Evolutionary conservation across 2,888 invertebrate species (phyloP).

Genomic region (Glyphotaelius pellucidus): DNA sequence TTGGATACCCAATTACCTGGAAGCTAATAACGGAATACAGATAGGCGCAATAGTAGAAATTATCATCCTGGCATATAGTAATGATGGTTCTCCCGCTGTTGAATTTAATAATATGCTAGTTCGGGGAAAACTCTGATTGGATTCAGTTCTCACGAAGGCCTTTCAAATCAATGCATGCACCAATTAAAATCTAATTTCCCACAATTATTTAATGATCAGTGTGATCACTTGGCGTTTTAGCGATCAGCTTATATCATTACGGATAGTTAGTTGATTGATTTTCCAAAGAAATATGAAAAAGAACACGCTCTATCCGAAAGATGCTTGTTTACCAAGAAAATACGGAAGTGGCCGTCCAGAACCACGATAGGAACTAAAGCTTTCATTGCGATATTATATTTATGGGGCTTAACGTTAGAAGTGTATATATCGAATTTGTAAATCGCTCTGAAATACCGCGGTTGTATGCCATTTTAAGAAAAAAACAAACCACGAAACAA

Average conservation of each 20-base stretch:
- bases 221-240: background rate
- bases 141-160: background rate
- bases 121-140: background rate
- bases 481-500: too few species aligned
- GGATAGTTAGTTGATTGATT: background rate
- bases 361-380: too few species aligned
- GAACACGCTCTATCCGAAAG: too few species aligned
- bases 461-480: too few species aligned
- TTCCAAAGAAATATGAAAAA: background rate
- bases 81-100: background rate
- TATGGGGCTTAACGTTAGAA: too few species aligned
- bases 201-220: background rate
- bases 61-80: background rate
- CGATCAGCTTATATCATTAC: background rate
- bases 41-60: conserved; percentile 6
- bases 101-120: background rate
- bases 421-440: too few species aligned
- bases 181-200: background rate
- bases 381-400: too few species aligned
- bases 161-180: background rate
- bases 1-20: conserved; percentile 37
- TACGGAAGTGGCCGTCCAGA: too few species aligned
- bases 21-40: conserved; percentile 30
- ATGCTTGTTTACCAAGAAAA: too few species aligned
- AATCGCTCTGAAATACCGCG: too few species aligned